These are phyloP conservation scores for Lagenorhynchus albirostris DNA, from an alignment of 2,113 vertebrate genomes.

Conservation along the genomic window DNA sequence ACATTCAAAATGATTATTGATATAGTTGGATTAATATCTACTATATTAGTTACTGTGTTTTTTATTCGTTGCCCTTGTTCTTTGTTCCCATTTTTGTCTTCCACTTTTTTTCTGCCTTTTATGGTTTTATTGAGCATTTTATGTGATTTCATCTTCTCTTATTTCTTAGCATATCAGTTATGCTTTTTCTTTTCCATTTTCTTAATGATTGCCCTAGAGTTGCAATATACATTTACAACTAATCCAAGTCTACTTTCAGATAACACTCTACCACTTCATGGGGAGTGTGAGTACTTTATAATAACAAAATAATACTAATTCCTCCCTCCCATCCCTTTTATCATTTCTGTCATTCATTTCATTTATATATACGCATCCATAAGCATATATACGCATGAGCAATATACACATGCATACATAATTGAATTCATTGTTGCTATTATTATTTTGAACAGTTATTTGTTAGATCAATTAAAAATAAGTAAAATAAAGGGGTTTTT, in stretches of 20 bases:
- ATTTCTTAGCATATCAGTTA: background rate
- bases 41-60: background rate
- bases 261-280: background rate
- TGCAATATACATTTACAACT: background rate
- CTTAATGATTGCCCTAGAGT: background rate
- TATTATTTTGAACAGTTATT: background rate
- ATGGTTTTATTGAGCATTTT: background rate
- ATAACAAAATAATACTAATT: background rate
- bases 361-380: background rate
- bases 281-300: background rate
- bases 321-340: background rate
- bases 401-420: background rate
- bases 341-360: background rate
- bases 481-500: background rate
- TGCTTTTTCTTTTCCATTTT: background rate
- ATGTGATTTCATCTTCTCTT: background rate
- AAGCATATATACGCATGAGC: background rate
- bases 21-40: background rate
- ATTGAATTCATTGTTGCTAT: background rate
- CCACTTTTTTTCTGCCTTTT: background rate
- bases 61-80: background rate
- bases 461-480: background rate
- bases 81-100: background rate
- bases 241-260: background rate
- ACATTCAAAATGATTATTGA: background rate